Conservation (phyloP, 2,113 vertebrate species). For the Lepisosteus osseus region DNA sequence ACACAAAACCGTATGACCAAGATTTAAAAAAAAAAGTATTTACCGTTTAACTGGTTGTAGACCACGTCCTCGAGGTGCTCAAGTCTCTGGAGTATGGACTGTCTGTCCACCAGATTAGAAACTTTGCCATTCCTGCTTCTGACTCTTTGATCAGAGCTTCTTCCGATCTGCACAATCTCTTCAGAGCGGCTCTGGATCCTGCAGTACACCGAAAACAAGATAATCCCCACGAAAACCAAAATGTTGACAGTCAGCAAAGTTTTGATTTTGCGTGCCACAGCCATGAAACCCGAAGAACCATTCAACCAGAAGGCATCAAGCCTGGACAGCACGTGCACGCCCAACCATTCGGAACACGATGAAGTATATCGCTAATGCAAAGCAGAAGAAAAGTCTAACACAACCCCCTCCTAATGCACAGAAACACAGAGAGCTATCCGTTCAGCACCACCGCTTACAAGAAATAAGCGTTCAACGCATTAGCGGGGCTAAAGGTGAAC, state of each 20-base stretch:
- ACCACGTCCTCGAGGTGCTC: conserved; percentile 95
- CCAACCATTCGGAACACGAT: conserved; percentile 26
- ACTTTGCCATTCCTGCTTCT: conserved; percentile 79
- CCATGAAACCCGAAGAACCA: conserved; percentile 76
- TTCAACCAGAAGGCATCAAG: conserved; percentile 57
- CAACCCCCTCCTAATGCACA: conserved; percentile 26
- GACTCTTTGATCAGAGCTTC: conserved; percentile 77
- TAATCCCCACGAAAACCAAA: conserved; percentile 90
- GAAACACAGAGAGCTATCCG: conserved; percentile 32
- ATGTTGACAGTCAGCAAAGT: conserved; percentile 99
- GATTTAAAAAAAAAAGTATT: background rate
- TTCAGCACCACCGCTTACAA: conserved; percentile 56
- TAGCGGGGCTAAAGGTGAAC: background rate
- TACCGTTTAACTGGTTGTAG: conserved; percentile 95
- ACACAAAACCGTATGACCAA: background rate
- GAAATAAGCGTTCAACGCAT: conserved; percentile 33
- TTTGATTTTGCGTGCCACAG: conserved; percentile 95
- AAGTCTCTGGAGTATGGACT: conserved; percentile 90
- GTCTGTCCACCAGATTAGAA: conserved; percentile 78
- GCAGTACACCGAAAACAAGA: conserved; percentile 96
- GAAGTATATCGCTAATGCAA: conserved; percentile 16
- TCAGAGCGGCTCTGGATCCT: conserved; percentile 90
- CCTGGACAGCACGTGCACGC: conserved; percentile 47
- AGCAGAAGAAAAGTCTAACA: conserved; percentile 26
- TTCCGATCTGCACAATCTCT: conserved; percentile 83